Evolutionary conservation across 2,797 vertebrate species (phyloP), one percentile per base, ranked within the genome.

Genomic region (Clarias platycephalus): DNA sequence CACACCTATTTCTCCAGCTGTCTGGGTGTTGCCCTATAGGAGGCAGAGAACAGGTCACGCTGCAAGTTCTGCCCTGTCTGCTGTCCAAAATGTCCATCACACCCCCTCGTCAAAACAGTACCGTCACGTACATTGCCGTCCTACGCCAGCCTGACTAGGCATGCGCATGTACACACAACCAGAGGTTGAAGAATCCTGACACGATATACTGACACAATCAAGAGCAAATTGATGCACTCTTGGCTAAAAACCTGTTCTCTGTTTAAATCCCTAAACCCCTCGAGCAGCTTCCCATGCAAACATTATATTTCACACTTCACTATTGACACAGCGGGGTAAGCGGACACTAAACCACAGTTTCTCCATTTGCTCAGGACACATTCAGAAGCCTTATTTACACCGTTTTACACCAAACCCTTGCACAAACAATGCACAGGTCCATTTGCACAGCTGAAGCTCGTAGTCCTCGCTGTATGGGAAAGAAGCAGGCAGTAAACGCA

Each of bases 261-360:
- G 26, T 81, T 57, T 24, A 66, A 72, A 53, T 16, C 1, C 18
- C 22, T 16, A 26, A 53, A 58, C 18, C 26, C 0, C 10, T 26
- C 16, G 2, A 31, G n/a, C 34, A 49, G 31, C 66, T 83, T 83
- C 66, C 15, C 77, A 62, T 68, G 22, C 86, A 70, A 49, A 83
- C 49, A 28, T 63, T 79, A 60, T 74, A 62, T 89, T 92, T 93
- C 86, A 88, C 94, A 88, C 92, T 87, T 89, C 60, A 0, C 0
- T 86, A 86, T 94, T 93, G 91, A 91, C 88, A 86, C 90, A 91
- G 90, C 85, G 76, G 87, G 87, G 66, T 44, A 60, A 84, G 83
- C 74, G 2, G 4, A 63, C 70, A 34, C 71, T 49, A 72, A 72
- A 76, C 44, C 67, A 24, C 80, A 55, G 12, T 76, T 55, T 82